phyloP scores from a whole-genome alignment of 1,140 invertebrate genomes.

The Lerema accius region DNA sequence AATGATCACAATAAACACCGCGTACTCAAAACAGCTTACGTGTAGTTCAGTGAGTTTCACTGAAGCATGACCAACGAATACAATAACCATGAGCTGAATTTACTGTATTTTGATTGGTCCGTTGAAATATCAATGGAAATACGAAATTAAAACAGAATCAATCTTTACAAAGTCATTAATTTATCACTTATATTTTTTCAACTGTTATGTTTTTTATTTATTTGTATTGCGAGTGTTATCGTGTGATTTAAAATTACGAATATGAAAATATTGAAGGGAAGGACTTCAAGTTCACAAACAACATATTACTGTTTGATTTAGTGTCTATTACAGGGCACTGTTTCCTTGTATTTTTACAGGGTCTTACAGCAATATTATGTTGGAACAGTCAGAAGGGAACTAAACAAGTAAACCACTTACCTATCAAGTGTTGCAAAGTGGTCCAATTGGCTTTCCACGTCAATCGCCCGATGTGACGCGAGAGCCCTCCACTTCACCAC shows the following conservation, averaged over 20 bases:
- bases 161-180: slow-evolving; percentile 9
- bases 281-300: no score
- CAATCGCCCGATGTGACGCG: slow-evolving; percentile 40
- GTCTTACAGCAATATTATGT: background rate
- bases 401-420: slow-evolving; percentile 46
- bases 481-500: slow-evolving; percentile 36
- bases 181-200: slow-evolving; percentile 31
- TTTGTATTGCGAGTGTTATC: slow-evolving; percentile 6
- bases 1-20: slow-evolving; percentile 52
- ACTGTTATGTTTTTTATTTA: slow-evolving; percentile 7
- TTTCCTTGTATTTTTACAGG: background rate
- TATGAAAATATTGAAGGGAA: background rate
- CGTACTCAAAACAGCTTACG: slow-evolving; percentile 19
- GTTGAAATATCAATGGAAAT: slow-evolving; percentile 6
- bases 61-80: slow-evolving; percentile 22
- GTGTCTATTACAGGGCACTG: no score
- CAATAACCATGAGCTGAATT: background rate
- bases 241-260: slow-evolving; percentile 13
- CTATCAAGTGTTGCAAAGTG: slow-evolving; percentile 38
- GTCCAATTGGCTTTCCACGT: slow-evolving; percentile 52
- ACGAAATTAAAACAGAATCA: slow-evolving; percentile 24
- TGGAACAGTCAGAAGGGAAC: background rate
- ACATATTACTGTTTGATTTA: no score
- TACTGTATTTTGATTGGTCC: background rate
- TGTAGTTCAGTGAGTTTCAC: slow-evolving; percentile 30